A percentile compares a stretch with the other conserved stretches of the same genome.
Evolutionary conservation across 2,797 vertebrate genomes (phyloP).

Genomic region (Chaenodraco wilsoni): DNA sequence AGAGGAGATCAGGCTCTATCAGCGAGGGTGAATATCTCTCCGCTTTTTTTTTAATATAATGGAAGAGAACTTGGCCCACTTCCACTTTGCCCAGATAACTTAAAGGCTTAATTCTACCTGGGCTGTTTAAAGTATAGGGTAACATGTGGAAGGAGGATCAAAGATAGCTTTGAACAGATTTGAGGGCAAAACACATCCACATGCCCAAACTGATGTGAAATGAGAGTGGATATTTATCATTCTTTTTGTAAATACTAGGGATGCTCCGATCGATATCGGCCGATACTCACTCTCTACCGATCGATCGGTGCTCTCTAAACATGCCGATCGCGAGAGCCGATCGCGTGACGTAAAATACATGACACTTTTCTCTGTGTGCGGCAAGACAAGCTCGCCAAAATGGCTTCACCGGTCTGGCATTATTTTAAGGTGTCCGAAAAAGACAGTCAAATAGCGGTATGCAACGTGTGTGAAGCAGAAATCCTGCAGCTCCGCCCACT

Average conservation of each 20-base stretch:
- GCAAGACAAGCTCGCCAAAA: too few species aligned
- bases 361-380: too few species aligned
- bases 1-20: slow-evolving; percentile 57
- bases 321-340: too few species aligned
- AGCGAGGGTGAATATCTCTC: slow-evolving; percentile 44
- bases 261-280: too few species aligned
- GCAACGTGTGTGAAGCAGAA: too few species aligned
- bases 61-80: slow-evolving; percentile 51
- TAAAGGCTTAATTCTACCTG: slow-evolving; percentile 50
- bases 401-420: too few species aligned
- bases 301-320: too few species aligned
- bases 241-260: neutral
- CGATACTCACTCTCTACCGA: too few species aligned
- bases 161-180: slow-evolving; percentile 40
- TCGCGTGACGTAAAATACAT: too few species aligned
- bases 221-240: neutral
- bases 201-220: slow-evolving; percentile 5
- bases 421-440: too few species aligned
- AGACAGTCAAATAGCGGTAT: too few species aligned
- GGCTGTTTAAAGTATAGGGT: slow-evolving; percentile 42
- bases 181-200: slow-evolving; percentile 25
- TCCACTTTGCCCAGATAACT: slow-evolving; percentile 58
- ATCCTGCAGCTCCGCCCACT: too few species aligned
- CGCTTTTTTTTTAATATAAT: neutral
- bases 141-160: slow-evolving; percentile 31